These are phyloP conservation scores for Vicugna pacos DNA, from an alignment of 2,113 vertebrate species.

Conservation along the genomic window DNA sequence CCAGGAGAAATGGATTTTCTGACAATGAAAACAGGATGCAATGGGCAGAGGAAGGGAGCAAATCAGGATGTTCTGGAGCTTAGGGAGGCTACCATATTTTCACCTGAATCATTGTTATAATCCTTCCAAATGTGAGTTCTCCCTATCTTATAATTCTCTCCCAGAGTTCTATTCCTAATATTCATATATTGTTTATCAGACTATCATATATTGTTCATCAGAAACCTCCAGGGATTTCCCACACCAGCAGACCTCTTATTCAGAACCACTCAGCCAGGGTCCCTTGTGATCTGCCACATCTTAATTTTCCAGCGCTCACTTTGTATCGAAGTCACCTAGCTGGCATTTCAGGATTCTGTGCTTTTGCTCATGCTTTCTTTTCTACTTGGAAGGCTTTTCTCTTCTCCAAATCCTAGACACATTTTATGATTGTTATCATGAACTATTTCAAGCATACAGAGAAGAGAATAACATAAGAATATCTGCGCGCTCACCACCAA, in stretches of 20 bases:
- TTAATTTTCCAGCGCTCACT: not conserved
- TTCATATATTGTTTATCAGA: not conserved
- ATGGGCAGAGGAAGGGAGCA: not conserved
- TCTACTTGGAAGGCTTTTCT: not conserved
- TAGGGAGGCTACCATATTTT: not conserved
- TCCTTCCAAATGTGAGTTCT: slow-evolving; percentile 11
- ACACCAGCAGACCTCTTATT: not conserved
- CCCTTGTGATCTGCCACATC: not conserved
- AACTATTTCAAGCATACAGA: slow-evolving; percentile 24
- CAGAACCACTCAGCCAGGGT: not conserved
- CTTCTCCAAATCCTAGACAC: slow-evolving; percentile 18
- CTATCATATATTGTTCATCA: not conserved
- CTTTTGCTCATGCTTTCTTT: not conserved
- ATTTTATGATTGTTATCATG: not conserved
- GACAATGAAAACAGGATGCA: not conserved
- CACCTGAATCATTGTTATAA: not conserved
- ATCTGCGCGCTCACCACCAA: not conserved
- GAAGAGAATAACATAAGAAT: not conserved
- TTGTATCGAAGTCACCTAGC: not conserved
- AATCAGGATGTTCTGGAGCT: not conserved
- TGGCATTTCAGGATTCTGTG: slow-evolving; percentile 28
- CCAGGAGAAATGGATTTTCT: slow-evolving; percentile 19
- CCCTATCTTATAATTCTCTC: not conserved
- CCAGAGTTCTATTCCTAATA: not conserved
- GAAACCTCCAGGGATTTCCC: not conserved